phyloP scores from a whole-genome alignment of 2,888 invertebrate species.

The Eurytoma californica region DNA sequence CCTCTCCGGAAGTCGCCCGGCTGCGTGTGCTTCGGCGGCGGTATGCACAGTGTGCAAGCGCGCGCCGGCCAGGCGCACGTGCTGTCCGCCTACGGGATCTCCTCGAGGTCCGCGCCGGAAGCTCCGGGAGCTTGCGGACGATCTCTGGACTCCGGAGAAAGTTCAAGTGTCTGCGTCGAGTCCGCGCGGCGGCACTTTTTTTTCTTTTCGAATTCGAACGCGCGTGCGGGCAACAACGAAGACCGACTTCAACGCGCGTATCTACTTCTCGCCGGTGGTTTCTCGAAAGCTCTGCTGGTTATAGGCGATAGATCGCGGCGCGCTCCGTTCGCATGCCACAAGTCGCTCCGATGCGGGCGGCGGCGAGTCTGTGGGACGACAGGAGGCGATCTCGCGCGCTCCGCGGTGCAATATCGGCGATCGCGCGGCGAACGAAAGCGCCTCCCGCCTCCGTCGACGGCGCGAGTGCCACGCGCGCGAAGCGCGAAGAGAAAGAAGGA shows the following conservation, averaged over 20 bases:
- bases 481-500: slow-evolving; percentile 38
- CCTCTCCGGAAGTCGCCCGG: slow-evolving; percentile 45
- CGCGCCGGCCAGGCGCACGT: neutral
- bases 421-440: slow-evolving; percentile 29
- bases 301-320: neutral
- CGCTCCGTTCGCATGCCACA: neutral
- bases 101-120: too few relatives aligned
- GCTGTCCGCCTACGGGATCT: too few relatives aligned
- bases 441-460: slow-evolving; percentile 57
- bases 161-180: neutral
- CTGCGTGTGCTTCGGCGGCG: neutral
- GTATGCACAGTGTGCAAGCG: neutral
- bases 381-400: neutral
- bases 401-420: neutral
- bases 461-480: slow-evolving; percentile 59
- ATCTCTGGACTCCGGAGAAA: neutral
- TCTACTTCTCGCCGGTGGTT: too few relatives aligned
- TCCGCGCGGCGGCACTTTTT: neutral
- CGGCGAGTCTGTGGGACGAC: neutral
- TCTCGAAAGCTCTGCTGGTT: neutral
- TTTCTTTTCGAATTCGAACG: too few relatives aligned
- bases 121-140: neutral
- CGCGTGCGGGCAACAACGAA: too few relatives aligned
- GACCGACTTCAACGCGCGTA: neutral
- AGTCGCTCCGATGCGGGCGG: neutral